A percentile compares a stretch with the other conserved stretches of the same genome.
Evolutionary conservation across 53 echinoderm and acorn worm genomes (phyloP).

Genomic region (Mesocentrotus franciscanus): DNA sequence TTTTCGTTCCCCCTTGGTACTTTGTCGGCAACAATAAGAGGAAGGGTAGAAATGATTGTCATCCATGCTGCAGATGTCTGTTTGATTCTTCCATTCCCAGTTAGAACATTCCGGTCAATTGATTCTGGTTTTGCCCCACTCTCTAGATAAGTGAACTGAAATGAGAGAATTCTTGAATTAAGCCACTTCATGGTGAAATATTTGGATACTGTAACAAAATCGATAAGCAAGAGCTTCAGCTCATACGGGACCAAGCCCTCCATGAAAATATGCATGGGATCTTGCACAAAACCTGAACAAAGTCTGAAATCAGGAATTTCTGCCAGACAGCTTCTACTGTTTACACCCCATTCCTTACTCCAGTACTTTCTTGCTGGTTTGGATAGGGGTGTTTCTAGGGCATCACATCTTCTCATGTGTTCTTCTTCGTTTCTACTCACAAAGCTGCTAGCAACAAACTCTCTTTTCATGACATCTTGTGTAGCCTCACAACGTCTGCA

Average conservation of each 20-base stretch:
- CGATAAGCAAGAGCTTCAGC: conserved; percentile 71
- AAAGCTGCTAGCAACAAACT: conserved; percentile 66
- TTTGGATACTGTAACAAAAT: conserved; percentile 63
- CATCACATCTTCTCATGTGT: conserved; percentile 69
- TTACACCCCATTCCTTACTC: conserved; percentile 85
- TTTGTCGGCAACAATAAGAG: conserved; percentile 68
- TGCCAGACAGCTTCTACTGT: conserved; percentile 70
- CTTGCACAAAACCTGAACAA: conserved; percentile 74
- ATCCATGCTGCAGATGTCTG: conserved; percentile 71
- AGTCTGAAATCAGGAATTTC: conserved; percentile 66
- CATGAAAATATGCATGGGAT: conserved; percentile 80
- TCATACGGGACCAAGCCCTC: conserved; percentile 82
- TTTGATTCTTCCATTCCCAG: conserved; percentile 70
- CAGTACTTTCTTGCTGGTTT: conserved; percentile 71
- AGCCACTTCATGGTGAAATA: conserved; percentile 79
- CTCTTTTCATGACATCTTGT: conserved; percentile 65
- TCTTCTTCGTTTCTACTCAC: conserved; percentile 60
- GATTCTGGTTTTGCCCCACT: conserved; percentile 59
- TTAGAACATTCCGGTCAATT: conserved; percentile 56
- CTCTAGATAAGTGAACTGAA: conserved; percentile 74
- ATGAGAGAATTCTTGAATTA: conserved; percentile 66
- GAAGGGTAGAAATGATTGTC: conserved; percentile 69
- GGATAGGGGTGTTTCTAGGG: conserved; percentile 51
- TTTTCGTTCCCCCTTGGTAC: conserved; percentile 68
- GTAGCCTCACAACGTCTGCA: conserved; percentile 77